Percentiles rank a stretch among this genome's conserved stretches.
These are phyloP conservation scores for Halcyon malimbica DNA, from an alignment of 2,113 vertebrate genomes.

Conservation along the genomic window DNA sequence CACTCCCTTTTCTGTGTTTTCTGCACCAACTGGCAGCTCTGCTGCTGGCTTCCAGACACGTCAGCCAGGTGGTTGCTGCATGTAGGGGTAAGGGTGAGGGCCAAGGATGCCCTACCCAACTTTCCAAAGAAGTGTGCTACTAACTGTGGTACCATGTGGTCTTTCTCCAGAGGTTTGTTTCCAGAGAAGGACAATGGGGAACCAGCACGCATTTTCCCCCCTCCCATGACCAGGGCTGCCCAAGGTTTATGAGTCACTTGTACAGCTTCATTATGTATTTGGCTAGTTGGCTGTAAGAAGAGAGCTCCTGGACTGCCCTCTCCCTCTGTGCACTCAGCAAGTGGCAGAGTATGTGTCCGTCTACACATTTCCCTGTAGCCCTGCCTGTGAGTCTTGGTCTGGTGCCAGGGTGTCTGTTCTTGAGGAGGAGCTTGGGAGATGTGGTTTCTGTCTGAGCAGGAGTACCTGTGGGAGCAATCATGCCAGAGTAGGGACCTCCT, in stretches of 20 bases:
- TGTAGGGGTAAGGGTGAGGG: neutral
- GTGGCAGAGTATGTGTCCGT: neutral
- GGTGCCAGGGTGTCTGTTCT: fast-evolving
- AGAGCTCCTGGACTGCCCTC: neutral
- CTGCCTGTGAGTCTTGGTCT: neutral
- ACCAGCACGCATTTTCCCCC: fast-evolving
- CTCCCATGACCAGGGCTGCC: neutral
- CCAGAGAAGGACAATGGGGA: neutral
- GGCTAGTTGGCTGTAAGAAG: neutral
- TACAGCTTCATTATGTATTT: neutral
- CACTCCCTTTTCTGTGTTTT: neutral
- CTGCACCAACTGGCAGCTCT: neutral
- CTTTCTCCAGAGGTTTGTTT: neutral
- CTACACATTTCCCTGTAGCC: neutral
- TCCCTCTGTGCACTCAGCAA: neutral
- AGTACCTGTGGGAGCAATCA: neutral
- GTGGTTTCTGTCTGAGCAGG: neutral
- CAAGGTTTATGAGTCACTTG: neutral
- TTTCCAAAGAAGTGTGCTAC: neutral
- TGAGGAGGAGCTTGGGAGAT: neutral
- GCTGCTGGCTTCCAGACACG: neutral
- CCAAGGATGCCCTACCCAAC: neutral
- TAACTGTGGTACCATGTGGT: fast-evolving
- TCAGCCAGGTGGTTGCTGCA: fast-evolving
- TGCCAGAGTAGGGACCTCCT: neutral